A percentile compares a stretch with the other conserved stretches of the same genome.
phyloP scores from a whole-genome alignment of 2,113 vertebrate species.

The Sorex fumeus region DNA sequence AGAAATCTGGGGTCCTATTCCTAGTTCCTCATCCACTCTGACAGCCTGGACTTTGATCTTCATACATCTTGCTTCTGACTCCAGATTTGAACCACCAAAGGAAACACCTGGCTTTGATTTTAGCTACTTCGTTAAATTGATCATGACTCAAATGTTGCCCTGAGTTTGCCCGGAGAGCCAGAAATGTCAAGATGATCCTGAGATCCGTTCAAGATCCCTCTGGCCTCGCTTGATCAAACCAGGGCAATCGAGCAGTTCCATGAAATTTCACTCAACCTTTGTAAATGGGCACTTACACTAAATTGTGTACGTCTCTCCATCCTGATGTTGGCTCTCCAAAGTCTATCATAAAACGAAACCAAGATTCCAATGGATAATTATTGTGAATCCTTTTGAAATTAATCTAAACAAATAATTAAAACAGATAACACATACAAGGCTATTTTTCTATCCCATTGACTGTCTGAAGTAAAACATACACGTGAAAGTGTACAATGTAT shows the following conservation, averaged over 20 bases:
- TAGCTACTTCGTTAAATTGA: slow-evolving; percentile 54
- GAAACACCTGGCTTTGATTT: slow-evolving; percentile 77
- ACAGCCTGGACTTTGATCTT: slow-evolving; percentile 76
- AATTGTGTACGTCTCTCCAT: too few species aligned
- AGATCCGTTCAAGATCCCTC: not conserved
- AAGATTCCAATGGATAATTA: not conserved
- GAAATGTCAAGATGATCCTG: slow-evolving; percentile 14
- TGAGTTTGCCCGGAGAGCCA: slow-evolving; percentile 1
- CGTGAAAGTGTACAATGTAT: not conserved
- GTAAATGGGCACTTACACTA: not conserved
- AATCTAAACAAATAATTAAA: not conserved
- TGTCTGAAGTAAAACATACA: not conserved
- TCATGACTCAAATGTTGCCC: slow-evolving; percentile 33
- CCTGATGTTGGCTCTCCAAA: not conserved
- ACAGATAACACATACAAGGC: too few species aligned
- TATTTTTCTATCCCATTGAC: not conserved
- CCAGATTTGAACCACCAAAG: not conserved
- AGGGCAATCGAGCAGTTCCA: not conserved
- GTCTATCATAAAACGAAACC: not conserved
- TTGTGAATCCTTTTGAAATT: not conserved
- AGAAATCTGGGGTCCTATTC: not conserved
- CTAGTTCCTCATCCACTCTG: slow-evolving; percentile 20
- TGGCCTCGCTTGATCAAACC: not conserved
- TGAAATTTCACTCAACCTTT: not conserved
- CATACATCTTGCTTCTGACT: slow-evolving; percentile 49